These are phyloP conservation scores for Lithophane ornitopus DNA, from an alignment of 2,888 invertebrate genomes.

Conservation along the genomic window DNA sequence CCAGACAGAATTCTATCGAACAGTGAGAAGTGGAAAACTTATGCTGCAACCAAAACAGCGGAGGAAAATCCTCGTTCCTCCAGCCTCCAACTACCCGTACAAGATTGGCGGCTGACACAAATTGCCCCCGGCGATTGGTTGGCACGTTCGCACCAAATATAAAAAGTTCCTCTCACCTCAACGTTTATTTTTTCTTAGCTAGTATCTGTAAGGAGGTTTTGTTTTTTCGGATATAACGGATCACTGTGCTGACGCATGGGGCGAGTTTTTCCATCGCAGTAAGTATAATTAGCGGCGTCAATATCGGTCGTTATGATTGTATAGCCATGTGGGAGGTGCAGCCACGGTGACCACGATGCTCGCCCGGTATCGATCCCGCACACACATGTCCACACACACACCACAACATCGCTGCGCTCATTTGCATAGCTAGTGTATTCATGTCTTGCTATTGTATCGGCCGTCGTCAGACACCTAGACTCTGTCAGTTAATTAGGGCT, in stretches of 20 bases:
- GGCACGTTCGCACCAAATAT: slow-evolving; percentile 71
- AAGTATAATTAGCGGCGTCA: slow-evolving; percentile 25
- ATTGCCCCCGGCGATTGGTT: slow-evolving; percentile 72
- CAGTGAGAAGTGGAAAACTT: slow-evolving; percentile 58
- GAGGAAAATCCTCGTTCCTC: slow-evolving; percentile 55
- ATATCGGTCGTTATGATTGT: slow-evolving; percentile 24
- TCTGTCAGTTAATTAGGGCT: slow-evolving; percentile 49
- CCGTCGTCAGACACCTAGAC: slow-evolving; percentile 25
- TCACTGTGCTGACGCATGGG: slow-evolving; percentile 3
- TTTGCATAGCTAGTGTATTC: slow-evolving; percentile 54
- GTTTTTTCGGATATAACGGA: slow-evolving; percentile 33
- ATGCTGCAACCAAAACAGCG: slow-evolving; percentile 54
- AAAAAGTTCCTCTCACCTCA: slow-evolving; percentile 64
- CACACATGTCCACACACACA: slow-evolving; percentile 45
- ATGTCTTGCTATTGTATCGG: slow-evolving; percentile 38
- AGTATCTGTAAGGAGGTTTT: slow-evolving; percentile 28
- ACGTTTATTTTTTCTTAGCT: slow-evolving; percentile 54
- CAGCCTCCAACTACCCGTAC: slow-evolving; percentile 54
- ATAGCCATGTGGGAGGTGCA: slow-evolving; percentile 36
- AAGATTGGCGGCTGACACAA: slow-evolving; percentile 67
- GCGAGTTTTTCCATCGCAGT: background rate
- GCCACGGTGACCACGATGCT: slow-evolving; percentile 34
- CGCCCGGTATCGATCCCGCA: slow-evolving; percentile 59
- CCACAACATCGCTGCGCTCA: slow-evolving; percentile 33
- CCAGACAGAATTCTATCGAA: slow-evolving; percentile 58